These are phyloP conservation scores for Tachina fera DNA, from an alignment of 2,888 invertebrate genomes.

Conservation along the genomic window DNA sequence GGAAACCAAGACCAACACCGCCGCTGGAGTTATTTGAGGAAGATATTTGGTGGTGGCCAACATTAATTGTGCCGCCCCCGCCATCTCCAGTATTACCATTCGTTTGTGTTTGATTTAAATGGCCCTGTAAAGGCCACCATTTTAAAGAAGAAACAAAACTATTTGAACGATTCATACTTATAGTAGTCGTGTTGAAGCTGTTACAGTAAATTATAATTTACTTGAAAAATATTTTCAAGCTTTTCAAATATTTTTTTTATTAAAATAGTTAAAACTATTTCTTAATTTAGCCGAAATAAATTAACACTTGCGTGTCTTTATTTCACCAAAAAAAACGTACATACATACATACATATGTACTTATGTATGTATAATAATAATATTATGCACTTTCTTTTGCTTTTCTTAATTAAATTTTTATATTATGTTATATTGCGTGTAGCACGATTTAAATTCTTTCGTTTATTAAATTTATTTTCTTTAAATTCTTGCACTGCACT, in stretches of 20 bases:
- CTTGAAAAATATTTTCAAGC: slow-evolving; percentile 26
- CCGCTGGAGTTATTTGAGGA: slow-evolving; percentile 65
- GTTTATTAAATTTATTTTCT: slow-evolving; percentile 12
- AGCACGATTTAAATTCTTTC: slow-evolving; percentile 30
- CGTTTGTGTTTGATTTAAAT: slow-evolving; percentile 76
- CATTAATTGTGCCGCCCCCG: slow-evolving; percentile 69
- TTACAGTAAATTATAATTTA: neutral
- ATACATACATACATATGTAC: slow-evolving; percentile 3
- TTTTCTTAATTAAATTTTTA: slow-evolving; percentile 49
- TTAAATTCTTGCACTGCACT: slow-evolving; percentile 60
- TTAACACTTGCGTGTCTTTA: slow-evolving; percentile 50
- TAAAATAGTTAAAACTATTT: neutral
- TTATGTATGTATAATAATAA: neutral
- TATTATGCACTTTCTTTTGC: slow-evolving; percentile 63
- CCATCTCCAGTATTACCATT: slow-evolving; percentile 63
- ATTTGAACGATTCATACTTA: slow-evolving; percentile 81
- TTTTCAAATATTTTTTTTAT: neutral
- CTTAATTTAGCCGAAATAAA: neutral
- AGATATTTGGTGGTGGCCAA: slow-evolving; percentile 61
- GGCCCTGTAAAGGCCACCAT: slow-evolving; percentile 82
- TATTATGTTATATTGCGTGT: slow-evolving; percentile 58
- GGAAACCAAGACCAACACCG: slow-evolving; percentile 69
- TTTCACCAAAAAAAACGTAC: slow-evolving; percentile 21
- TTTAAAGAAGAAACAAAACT: slow-evolving; percentile 82
- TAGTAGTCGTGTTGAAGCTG: slow-evolving; percentile 57